Evolutionary conservation across 2,888 invertebrate genomes (phyloP), one percentile per base, ranked within the genome.

Genomic region (Sesia apiformis): DNA sequence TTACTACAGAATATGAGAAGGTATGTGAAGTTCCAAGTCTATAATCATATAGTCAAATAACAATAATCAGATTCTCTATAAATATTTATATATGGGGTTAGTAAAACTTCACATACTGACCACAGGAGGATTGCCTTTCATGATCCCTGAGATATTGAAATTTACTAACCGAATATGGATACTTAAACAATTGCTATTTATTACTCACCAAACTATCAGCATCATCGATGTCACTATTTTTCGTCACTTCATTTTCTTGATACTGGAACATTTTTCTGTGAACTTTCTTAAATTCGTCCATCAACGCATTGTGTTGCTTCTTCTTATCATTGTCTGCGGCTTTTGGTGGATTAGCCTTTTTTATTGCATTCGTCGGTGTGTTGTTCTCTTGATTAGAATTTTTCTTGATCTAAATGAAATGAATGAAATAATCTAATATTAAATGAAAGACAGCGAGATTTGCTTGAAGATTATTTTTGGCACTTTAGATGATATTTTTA

Each of bases 231-330:
- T 8, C 55, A 4, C 52, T 55, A 41, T 52, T 56, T 1, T 56
- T 62, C 41, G 52, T 52, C 0, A 56, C 63, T 52, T 70, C 72
- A 7, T 50, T 39, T 6, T 84, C 86, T 58, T 71, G 77, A 55
- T 84, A 84, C 58, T 91, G 90, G 76, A 97, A 97, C 96, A 97
- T 97, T 88, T 94, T 95, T 67, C 93, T 92, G 81, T 97, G 96
- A 4, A 96, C 96, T 70, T 94, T 93, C 77, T 95, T 96, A 77
- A 97, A 97, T 83, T 97, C 97, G 78, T 96, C 94, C 94, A 97
- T 97, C 60, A 97, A 81, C 64, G 94, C 94, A 63, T 92, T 92
- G 70, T 95, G 95, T 63, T 93, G 93, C 66, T 92, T 91, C 64
- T 92, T 91, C 72, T 93, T 91, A 59, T 93, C 93, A 53, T 91